These are phyloP conservation scores for Laterallus jamaicensis DNA, from an alignment of 2,113 vertebrate species.

Conservation along the genomic window DNA sequence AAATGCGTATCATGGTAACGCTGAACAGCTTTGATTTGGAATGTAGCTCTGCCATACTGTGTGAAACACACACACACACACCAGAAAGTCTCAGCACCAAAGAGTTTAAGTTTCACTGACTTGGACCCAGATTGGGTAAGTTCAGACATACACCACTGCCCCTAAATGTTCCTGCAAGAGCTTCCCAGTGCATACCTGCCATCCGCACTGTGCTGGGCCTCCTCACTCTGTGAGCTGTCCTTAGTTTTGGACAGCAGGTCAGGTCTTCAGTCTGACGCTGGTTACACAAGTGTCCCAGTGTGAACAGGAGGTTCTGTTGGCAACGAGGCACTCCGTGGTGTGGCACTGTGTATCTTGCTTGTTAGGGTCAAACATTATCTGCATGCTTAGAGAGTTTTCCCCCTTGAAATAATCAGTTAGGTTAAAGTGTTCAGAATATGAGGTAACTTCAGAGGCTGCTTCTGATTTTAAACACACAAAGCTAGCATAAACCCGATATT, in stretches of 20 bases:
- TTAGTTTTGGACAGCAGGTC: rapidly evolving
- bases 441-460: neutral
- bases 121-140: neutral
- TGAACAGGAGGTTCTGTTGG: neutral
- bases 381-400: neutral
- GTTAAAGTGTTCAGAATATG: neutral
- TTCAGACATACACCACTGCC: neutral
- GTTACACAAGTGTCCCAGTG: neutral
- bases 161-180: neutral
- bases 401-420: neutral
- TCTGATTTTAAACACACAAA: neutral
- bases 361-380: neutral
- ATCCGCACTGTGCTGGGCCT: neutral
- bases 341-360: neutral
- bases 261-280: neutral
- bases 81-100: neutral
- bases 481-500: neutral
- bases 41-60: neutral
- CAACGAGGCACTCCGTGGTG: neutral
- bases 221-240: neutral
- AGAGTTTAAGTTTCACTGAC: neutral
- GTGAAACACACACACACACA: neutral
- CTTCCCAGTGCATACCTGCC: rapidly evolving
- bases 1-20: neutral
- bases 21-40: neutral